Base-by-base conservation (phyloP, 2,888 invertebrate genomes). In the Phengaris arion region DNA sequence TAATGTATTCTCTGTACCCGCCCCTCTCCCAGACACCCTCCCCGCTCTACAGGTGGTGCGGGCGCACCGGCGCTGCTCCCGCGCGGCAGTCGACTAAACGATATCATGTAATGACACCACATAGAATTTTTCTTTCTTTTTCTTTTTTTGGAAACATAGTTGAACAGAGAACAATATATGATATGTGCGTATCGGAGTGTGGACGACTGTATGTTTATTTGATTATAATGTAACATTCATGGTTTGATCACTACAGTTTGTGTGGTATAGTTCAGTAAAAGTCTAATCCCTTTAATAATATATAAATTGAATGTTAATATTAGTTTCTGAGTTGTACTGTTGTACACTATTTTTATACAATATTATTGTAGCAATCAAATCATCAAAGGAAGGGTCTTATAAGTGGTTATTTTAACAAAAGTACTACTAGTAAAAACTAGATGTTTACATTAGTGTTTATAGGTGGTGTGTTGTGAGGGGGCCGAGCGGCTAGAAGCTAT, bases 111-210 rank as follows among this genome's bases (percentile, higher is more conserved):
- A 92, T 89, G 88, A 89, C 85, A 89, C 86, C 86, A 87, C 84
- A 90, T 88, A 92, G 89, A 91, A 88, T 87, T 86, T 85, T 87
- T 85, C 85, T 86, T 90, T 88, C 85, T 86, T 89, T 88, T 89
- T 87, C 84, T 84, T 84, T 86, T 90, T 92, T 92, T 89, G 87
- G 85, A 90, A 88, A 87, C 86, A 88, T 90, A 91, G 90, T 86
- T 75, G 86, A 87, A 87, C 85, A 87, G 86, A 88, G 85, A 90
- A 84, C 81, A 85, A 87, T 88, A 86, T 89, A 92, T 93, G 92
- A 93, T 93, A 92, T 93, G 93, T 93, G 93, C 92, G 92, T 92
- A 91, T 88, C 88, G 87, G 87, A 87, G 92, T 92, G 91, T 92
- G 92, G 88, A 90, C 89, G 87, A 90, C 85, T 86, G 89, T 90